Conservation (phyloP, 2,797 vertebrate species). For the Catostomus latipinnis region DNA sequence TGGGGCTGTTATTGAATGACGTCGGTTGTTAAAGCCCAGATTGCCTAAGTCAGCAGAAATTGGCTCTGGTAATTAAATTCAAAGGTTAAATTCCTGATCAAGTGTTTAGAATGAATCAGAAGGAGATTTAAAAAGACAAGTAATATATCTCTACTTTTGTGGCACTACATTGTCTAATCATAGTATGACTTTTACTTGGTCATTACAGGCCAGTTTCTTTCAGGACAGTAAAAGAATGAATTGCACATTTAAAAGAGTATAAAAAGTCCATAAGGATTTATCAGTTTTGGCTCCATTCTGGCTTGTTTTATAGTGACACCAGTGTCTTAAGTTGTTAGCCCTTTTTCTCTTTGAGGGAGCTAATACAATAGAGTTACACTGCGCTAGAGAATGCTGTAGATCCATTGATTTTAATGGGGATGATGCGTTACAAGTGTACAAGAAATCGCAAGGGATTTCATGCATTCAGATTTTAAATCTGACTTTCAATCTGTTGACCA, state of each 20-base stretch:
- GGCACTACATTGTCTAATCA: constrained; percentile 4
- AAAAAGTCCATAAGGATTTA: constrained; percentile 35
- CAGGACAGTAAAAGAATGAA: constrained; percentile 12
- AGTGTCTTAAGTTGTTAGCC: neutral
- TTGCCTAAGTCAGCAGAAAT: constrained; percentile 48
- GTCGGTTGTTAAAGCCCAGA: constrained; percentile 40
- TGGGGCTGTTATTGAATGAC: constrained; percentile 41
- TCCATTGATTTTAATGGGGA: neutral
- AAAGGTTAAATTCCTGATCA: constrained; percentile 26
- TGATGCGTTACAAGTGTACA: neutral
- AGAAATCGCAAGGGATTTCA: neutral
- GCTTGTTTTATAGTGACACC: constrained; percentile 20
- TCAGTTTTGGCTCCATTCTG: constrained; percentile 19
- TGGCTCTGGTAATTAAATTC: constrained; percentile 23
- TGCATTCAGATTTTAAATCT: too few relatives aligned
- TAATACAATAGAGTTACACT: neutral
- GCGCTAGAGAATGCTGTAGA: neutral
- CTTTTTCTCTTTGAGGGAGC: neutral
- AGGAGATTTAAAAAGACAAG: constrained; percentile 13
- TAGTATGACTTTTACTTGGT: neutral
- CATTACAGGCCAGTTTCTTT: neutral
- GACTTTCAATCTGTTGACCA: too few relatives aligned
- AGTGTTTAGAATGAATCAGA: constrained; percentile 9
- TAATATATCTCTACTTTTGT: constrained; percentile 8
- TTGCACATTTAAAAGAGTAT: constrained; percentile 16